These are phyloP conservation scores for Dufourea novaeangliae DNA, from an alignment of 1,140 invertebrate species.

Conservation along the genomic window DNA sequence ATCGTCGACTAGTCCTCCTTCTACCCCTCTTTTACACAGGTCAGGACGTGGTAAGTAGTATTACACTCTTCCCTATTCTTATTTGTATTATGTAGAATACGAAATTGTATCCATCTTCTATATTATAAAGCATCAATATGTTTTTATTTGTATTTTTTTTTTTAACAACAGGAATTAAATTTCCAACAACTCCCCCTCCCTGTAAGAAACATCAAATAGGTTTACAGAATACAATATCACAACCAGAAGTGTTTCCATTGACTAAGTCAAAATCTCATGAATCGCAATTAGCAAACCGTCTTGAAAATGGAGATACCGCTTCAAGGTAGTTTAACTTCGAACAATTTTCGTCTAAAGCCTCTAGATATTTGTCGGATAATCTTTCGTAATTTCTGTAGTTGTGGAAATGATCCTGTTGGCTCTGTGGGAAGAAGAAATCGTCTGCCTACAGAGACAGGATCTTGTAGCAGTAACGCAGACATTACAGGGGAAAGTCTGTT, in stretches of 20 bases:
- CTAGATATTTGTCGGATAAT: conserved; percentile 28
- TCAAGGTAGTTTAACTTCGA: conserved; percentile 65
- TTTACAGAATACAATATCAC: conserved; percentile 77
- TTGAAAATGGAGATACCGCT: conserved; percentile 79
- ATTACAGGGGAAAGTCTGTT: conserved; percentile 78
- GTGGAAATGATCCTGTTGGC: conserved; percentile 66
- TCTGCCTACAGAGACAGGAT: conserved; percentile 87
- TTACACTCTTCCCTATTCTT: background rate
- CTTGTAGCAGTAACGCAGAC: conserved; percentile 78
- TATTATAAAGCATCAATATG: conserved; percentile 6
- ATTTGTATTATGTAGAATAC: background rate
- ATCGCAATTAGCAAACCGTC: conserved; percentile 89
- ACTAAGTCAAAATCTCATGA: conserved; percentile 96
- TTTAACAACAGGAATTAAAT: conserved; percentile 81
- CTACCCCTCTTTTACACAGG: conserved; percentile 83
- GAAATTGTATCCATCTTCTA: background rate
- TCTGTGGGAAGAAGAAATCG: conserved; percentile 82
- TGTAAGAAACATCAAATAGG: conserved; percentile 86
- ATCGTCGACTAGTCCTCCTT: conserved; percentile 82
- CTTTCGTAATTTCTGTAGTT: conserved; percentile 59
- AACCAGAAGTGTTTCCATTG: conserved; percentile 85
- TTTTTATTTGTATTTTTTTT: conserved; percentile 23
- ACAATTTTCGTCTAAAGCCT: conserved; percentile 19
- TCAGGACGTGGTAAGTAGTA: conserved; percentile 76
- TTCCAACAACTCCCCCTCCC: conserved; percentile 90